Conservation (phyloP, 1,140 invertebrate species). For the Lethocerus indicus region DNA sequence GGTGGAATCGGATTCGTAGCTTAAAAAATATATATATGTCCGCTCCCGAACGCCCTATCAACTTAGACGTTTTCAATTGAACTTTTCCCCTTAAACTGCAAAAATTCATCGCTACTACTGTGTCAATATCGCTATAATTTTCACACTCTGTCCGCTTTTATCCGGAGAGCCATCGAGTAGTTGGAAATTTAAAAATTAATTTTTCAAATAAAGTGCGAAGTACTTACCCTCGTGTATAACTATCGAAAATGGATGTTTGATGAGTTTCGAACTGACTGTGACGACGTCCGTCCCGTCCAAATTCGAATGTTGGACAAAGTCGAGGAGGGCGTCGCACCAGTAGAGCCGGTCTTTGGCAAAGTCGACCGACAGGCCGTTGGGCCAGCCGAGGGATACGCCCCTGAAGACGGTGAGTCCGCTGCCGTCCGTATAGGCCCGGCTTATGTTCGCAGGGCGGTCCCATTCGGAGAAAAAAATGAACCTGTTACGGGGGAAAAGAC, state of each 20-base stretch:
- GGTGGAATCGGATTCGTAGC: neutral
- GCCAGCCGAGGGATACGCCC: conserved; percentile 88
- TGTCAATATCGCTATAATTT: no score
- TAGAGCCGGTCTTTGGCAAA: conserved; percentile 72
- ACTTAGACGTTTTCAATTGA: no score
- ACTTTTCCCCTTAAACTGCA: no score
- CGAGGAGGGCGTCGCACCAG: conserved; percentile 88
- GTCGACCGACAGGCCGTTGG: conserved; percentile 88
- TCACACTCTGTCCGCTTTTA: no score
- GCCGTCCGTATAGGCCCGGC: conserved; percentile 75
- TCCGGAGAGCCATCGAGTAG: no score
- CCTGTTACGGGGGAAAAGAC: conserved; percentile 19
- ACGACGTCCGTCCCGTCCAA: conserved; percentile 85
- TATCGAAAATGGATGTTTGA: conserved; percentile 91
- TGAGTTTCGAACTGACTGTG: conserved; percentile 72
- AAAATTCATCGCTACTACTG: no score
- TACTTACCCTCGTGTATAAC: conserved; percentile 59
- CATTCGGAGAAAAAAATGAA: conserved; percentile 91
- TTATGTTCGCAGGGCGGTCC: conserved; percentile 91
- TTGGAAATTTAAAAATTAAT: no score
- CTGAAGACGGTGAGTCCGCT: conserved; percentile 72
- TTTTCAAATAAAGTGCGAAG: no score
- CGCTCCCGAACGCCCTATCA: no score
- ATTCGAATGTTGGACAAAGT: conserved; percentile 91
- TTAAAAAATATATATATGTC: neutral